Percentiles rank a stretch among this genome's conserved stretches.
Conservation (phyloP, 1,140 invertebrate genomes). For the Papilio polytes region DNA sequence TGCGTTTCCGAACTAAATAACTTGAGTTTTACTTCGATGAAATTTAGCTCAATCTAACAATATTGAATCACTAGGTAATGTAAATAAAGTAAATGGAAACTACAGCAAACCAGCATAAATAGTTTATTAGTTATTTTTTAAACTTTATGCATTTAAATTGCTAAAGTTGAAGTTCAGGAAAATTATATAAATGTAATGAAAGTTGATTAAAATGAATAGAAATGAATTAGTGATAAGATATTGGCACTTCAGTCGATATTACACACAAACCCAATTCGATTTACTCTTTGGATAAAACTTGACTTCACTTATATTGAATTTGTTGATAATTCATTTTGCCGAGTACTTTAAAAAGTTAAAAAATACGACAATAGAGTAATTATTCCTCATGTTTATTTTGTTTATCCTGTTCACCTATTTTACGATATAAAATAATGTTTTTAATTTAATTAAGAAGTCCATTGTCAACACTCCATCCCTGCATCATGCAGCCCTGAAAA, state of each 20-base stretch:
- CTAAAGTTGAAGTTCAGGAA: not conserved
- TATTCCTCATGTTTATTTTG: too few species aligned
- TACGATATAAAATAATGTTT: too few species aligned
- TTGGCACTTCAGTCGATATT: slow-evolving; percentile 15
- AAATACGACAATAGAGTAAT: not conserved
- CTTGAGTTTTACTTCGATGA: too few species aligned
- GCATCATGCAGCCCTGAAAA: not conserved
- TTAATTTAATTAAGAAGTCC: too few species aligned
- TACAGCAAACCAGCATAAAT: too few species aligned
- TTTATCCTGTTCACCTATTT: too few species aligned
- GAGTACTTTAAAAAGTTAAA: not conserved
- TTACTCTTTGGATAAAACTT: slow-evolving; percentile 42
- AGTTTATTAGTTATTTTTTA: not conserved
- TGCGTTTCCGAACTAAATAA: too few species aligned
- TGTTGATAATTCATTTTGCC: not conserved
- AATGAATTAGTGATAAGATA: slow-evolving; percentile 32
- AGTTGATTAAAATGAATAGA: not conserved
- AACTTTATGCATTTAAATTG: not conserved
- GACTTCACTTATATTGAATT: slow-evolving; percentile 36
- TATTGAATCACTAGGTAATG: too few species aligned
- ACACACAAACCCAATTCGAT: slow-evolving; percentile 47
- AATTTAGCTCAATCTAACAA: too few species aligned
- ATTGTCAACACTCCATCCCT: not conserved
- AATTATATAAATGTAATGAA: not conserved
- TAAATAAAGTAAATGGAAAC: too few species aligned